Evolutionary conservation across 2,888 invertebrate species (phyloP).

Genomic region (Campopleginae sp.): DNA sequence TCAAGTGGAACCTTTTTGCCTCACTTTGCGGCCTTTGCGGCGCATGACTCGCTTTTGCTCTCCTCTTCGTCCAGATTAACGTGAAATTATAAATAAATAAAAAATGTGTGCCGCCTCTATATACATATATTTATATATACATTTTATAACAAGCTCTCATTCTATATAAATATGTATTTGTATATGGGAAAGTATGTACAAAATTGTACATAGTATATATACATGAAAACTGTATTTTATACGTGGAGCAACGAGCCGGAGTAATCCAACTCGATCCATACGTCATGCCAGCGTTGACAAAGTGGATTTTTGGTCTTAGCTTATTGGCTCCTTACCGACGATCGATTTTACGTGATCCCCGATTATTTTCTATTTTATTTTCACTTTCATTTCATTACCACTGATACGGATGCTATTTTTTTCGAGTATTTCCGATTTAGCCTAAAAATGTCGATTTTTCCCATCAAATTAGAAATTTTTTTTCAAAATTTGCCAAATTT

Average conservation of each 20-base stretch:
- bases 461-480: not conserved
- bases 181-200: not conserved
- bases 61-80: slow-evolving; percentile 85
- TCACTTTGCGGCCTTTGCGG: slow-evolving; percentile 84
- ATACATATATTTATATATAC: slow-evolving; percentile 24
- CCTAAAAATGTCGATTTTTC: not conserved
- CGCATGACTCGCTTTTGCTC: slow-evolving; percentile 82
- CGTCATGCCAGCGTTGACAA: slow-evolving; percentile 1
- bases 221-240: not conserved
- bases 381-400: not conserved
- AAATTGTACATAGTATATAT: not conserved
- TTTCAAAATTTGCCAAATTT: not conserved
- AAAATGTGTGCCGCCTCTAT: slow-evolving; percentile 76
- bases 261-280: not conserved
- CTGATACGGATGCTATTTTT: not conserved
- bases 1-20: slow-evolving; percentile 85
- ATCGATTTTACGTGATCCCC: not conserved
- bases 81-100: slow-evolving; percentile 85
- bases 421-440: not conserved
- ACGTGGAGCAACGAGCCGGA: not conserved
- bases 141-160: slow-evolving; percentile 1
- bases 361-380: not conserved
- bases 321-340: not conserved
- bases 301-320: not conserved
- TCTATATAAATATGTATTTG: not conserved